These are phyloP conservation scores for Arizona elegans DNA, from an alignment of 2,113 vertebrate genomes.

Conservation along the genomic window DNA sequence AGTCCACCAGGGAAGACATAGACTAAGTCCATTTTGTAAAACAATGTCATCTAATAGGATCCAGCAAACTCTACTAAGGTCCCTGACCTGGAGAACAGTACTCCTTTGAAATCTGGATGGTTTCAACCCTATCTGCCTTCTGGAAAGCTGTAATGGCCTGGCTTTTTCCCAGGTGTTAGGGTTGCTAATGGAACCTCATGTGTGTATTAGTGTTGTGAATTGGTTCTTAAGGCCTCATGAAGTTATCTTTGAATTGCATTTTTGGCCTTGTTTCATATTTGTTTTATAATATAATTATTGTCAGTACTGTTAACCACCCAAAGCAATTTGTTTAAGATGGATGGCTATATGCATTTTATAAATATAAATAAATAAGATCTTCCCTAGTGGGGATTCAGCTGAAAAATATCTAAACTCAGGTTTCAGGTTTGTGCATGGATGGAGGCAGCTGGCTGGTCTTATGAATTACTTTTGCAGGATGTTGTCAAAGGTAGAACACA, in stretches of 20 bases:
- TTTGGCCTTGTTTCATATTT: background rate
- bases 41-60: background rate
- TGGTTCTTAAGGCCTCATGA: background rate
- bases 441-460: background rate
- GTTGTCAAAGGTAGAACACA: background rate
- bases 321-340: background rate
- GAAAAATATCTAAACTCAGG: background rate
- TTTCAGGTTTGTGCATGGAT: background rate
- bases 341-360: background rate
- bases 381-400: background rate
- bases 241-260: background rate
- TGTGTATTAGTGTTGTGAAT: background rate
- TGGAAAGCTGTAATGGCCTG: background rate
- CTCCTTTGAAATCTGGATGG: background rate
- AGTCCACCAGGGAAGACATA: background rate
- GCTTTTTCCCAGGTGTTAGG: background rate
- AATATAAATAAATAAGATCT: background rate
- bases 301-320: background rate
- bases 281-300: background rate
- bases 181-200: background rate
- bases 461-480: background rate
- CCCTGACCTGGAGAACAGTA: background rate
- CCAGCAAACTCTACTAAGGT: background rate
- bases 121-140: background rate
- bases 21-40: background rate